Conservation (phyloP, 2,113 vertebrate genomes). For the Acrocephalus kingi region DNA sequence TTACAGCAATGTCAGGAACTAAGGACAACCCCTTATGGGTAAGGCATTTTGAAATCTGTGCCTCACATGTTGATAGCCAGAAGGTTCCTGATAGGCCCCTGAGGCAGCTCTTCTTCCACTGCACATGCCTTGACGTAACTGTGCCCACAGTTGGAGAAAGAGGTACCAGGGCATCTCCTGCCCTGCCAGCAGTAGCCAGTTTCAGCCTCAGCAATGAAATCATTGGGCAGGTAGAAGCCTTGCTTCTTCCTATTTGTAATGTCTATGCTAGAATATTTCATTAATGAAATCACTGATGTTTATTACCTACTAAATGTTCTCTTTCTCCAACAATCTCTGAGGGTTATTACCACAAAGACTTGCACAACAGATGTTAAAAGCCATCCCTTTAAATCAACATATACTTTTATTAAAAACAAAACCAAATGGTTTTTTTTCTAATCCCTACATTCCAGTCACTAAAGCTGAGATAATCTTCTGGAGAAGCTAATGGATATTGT, state of each 20-base stretch:
- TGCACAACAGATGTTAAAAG: constrained; percentile 69
- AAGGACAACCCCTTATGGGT: background rate
- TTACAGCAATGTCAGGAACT: constrained; percentile 26
- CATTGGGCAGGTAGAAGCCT: constrained; percentile 41
- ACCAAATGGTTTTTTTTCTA: background rate
- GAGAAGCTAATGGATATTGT: constrained; percentile 65
- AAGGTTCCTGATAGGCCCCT: background rate
- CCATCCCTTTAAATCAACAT: constrained; percentile 64
- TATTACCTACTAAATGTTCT: constrained; percentile 62
- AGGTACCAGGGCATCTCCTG: background rate
- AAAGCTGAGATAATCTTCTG: constrained; percentile 68
- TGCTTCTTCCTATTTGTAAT: background rate
- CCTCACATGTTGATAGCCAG: background rate
- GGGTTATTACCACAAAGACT: constrained; percentile 59
- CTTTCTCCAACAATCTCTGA: constrained; percentile 48
- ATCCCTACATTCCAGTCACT: constrained; percentile 62
- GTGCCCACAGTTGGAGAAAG: accelerated
- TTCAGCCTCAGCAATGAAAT: background rate
- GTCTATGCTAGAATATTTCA: constrained; percentile 45
- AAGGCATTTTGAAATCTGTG: constrained; percentile 36
- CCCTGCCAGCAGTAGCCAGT: background rate
- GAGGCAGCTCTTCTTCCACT: background rate
- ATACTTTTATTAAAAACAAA: constrained; percentile 69
- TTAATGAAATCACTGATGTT: constrained; percentile 63
- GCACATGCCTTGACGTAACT: accelerated